Evolutionary conservation across 2,113 vertebrate species (phyloP).

Genomic region (Toxotes chatareus): DNA sequence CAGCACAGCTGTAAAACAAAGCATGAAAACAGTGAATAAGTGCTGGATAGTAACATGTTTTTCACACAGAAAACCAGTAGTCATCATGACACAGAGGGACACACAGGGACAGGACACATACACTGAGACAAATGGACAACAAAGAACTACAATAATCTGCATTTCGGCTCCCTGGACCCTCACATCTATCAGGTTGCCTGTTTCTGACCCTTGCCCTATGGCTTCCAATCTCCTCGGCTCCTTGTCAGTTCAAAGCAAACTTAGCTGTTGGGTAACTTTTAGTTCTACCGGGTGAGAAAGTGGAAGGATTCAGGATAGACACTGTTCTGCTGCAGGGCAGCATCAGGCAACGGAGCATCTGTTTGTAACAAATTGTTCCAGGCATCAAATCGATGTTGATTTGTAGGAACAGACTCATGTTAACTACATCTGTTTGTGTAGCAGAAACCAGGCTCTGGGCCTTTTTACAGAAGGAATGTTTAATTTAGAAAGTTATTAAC

Average conservation of each 20-base stretch:
- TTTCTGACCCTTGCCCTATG: slow-evolving; percentile 9
- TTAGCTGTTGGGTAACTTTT: slow-evolving; percentile 3
- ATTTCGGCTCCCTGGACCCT: neutral
- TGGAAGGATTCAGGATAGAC: neutral
- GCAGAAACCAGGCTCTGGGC: neutral
- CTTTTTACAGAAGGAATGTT: neutral
- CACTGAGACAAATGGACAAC: neutral
- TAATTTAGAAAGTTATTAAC: slow-evolving; percentile 1
- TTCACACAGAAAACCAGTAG: neutral
- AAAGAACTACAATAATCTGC: neutral
- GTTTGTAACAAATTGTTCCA: slow-evolving; percentile 2
- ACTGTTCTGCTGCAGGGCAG: slow-evolving; percentile 3
- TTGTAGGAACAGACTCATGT: too few species aligned
- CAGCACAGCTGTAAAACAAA: neutral
- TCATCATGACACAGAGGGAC: neutral
- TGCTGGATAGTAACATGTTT: neutral
- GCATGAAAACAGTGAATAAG: neutral
- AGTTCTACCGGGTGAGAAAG: neutral
- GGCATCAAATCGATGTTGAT: slow-evolving; percentile 1
- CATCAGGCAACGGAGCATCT: neutral
- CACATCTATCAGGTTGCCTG: neutral
- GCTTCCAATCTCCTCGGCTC: neutral
- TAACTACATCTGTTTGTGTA: slow-evolving; percentile 1
- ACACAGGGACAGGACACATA: neutral
- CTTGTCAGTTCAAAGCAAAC: slow-evolving; percentile 8